Evolutionary conservation across 2,888 invertebrate genomes (phyloP), one percentile per base, ranked within the genome.

Genomic region (Crossocerus cetratus): DNA sequence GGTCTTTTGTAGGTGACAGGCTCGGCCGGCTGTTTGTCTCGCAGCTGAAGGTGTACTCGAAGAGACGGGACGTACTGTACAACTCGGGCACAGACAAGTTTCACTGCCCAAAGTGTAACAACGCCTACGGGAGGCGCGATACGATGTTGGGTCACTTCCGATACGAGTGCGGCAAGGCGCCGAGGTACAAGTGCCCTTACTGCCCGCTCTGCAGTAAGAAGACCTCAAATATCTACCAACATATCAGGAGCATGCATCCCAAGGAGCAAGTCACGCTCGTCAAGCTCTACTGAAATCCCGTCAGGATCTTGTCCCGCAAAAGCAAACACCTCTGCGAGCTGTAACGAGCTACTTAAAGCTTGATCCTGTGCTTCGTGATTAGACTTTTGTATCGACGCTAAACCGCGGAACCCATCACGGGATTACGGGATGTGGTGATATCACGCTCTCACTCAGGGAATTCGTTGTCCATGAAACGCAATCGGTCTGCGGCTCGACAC

Each of bases 51-150:
- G 85, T 84, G 71, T 76, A 81, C 65, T 64, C 72, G 57, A 82
- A 74, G 80, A 83, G 77, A 65, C 80, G 81, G 54, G 84, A 86
- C 64, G 64, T 76, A 22, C 76, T 84, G 60, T 86, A 78, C 75
- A 87, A 88, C 78, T 76, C 81, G 56, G 72, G 67, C 45, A 89
- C 88, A 23, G 87, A 89, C 42, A 90, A 87, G 67, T 89, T 84
- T 78, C 89, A 88, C 69, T 91, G 91, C 81, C 89, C 90, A 5
- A 87, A 85, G 63, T 91, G 91, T 79, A 88, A 89, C 81, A 90
- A 87, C 72, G 88, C 87, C 56, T 91, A 90, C 73, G 84, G 87
- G 18, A 86, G 89, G 58, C 84, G 89, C 23, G 88, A 89, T 78
- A 89, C 90, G 42, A 89, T 91, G 87, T 77, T 89, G 78, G 86